Base-by-base conservation (phyloP, 2,888 invertebrate genomes). In the Lasioglossum vierecki region DNA sequence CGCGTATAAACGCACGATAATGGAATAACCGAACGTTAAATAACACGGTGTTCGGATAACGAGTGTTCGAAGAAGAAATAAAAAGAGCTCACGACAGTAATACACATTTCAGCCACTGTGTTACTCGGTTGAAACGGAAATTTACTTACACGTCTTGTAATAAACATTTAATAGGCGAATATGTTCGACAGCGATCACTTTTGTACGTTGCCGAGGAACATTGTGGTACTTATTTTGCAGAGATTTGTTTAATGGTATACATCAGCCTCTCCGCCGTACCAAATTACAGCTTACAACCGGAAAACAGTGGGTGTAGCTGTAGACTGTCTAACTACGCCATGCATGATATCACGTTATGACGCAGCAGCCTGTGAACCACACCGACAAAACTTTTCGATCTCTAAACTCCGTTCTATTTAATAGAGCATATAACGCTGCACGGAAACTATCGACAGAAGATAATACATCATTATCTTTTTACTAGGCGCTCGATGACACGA, bases 361-460 rank as follows among this genome's bases (percentile, higher is more conserved):
- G 71, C 60, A 75, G 53, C 60, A 80, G 68, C 66, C 73, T 66
- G 68, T 79, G 79, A 82, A 82, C 75, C 80, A 71, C 74, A 71
- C 74, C 57, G 41, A 13, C 80, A 71, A 80, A 83, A 83, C 80
- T 75, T 75, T 63, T 60, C 60, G 53, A 53, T 79, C 73, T 46
- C 73, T 46, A 79, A 82, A 82, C 79, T 73, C 79, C 68, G 57
- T 53, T 63, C 79, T 71, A 75, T 83, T 82, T 80, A 80, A 80
- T 80, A 41, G 71, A 26, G 53, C 70, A 1, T 77, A 30, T 3
- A 35, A 35, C 35, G 79, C 74, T 71, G 26, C 5, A 60, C 66
- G 76, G 74, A 81, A 80, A 76, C 80, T 57, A 35, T 13, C 49
- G 30, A 60, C 53, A 49, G 26, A 78, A 70, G 53, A 80, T 80